Base-by-base conservation (phyloP, 2,113 vertebrate species). In the Hemiprocne comata region DNA sequence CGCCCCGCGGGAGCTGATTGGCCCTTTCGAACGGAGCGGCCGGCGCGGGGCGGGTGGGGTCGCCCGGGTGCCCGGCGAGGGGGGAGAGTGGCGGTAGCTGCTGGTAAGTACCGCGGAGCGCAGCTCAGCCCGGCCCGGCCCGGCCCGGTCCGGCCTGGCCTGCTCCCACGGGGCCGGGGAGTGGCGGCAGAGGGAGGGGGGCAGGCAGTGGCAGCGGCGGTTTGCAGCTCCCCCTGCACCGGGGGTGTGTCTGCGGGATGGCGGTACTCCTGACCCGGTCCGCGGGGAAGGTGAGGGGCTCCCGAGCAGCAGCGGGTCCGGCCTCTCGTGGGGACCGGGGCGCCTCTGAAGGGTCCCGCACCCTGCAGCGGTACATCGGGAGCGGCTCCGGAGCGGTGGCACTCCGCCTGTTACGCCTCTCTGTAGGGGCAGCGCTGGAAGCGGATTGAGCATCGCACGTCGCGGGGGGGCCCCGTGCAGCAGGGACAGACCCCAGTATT, bases 1-100 rank as follows among this genome's bases (percentile, higher is more conserved):
- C 86, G 85, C 11, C 96, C 34, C 28, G 60, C 28, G 15, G 13
- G 53, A 51, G 54, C 85, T 77, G 82, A 98, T 98, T 98, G 97
- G 98, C 36, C 74, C 81, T 97, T 98, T 98, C 97, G 96, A 98
- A 98, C 96, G 40, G 91, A 96, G 98, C 97, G 54, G 94, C 67
- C 65, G 89, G 95, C 79, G 89, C 62, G 79, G 28, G 5, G 75
- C 7, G 74, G 83, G 77, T 7, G 51, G 54, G 26, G 64, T 17
- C 10, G 60, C 24, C 2, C 6, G 4, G 15, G 64, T 16, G 36
- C 14, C 24, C 50, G 25, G 50, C 24, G 50, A 24, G 24, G 8
- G 24, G 40, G 19, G 40, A 54, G 44, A 34, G 14, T 17, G 34
- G 65, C 8, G 13, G 2, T 17, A 11, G 96, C 69, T 58, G 48